Conservation (phyloP, 2,797 vertebrate species). For the Parauchenoglanis ngamensis region DNA sequence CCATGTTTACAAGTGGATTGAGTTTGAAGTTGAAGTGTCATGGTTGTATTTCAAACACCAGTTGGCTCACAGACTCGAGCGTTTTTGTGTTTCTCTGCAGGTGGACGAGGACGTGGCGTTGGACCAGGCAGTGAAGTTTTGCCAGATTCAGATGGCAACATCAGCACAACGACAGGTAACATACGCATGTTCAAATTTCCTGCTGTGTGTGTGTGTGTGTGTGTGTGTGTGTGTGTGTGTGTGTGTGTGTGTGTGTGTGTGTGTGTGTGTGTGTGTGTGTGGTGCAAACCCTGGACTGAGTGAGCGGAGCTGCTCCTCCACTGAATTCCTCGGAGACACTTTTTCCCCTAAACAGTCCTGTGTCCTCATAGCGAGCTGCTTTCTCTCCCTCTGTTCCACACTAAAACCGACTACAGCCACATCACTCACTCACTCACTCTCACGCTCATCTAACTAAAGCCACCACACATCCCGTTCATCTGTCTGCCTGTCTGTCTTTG, state of each 20-base stretch:
- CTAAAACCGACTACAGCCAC: too few relatives aligned
- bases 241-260: neutral
- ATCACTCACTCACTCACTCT: neutral
- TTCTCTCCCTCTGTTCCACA: neutral
- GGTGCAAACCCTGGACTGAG: neutral
- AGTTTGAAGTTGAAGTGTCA: neutral
- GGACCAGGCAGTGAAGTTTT: constrained; percentile 98
- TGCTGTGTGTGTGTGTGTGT: neutral
- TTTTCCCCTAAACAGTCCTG: neutral
- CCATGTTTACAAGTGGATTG: neutral
- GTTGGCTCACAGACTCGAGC: neutral
- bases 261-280: neutral
- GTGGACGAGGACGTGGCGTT: constrained; percentile 95
- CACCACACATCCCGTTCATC: neutral
- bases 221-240: neutral
- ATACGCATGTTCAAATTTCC: neutral
- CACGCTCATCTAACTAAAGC: neutral
- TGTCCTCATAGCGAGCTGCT: neutral
- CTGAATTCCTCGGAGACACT: constrained; percentile 5
- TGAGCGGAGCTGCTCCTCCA: neutral
- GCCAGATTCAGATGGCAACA: constrained; percentile 92
- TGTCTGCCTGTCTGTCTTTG: neutral
- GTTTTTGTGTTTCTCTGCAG: constrained; percentile 69
- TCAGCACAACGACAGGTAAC: constrained; percentile 94
- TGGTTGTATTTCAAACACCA: neutral